A percentile compares a stretch with the other conserved stretches of the same genome.
These are phyloP conservation scores for Phrynosoma blainvillii DNA, from an alignment of 2,113 vertebrate genomes.

Conservation along the genomic window DNA sequence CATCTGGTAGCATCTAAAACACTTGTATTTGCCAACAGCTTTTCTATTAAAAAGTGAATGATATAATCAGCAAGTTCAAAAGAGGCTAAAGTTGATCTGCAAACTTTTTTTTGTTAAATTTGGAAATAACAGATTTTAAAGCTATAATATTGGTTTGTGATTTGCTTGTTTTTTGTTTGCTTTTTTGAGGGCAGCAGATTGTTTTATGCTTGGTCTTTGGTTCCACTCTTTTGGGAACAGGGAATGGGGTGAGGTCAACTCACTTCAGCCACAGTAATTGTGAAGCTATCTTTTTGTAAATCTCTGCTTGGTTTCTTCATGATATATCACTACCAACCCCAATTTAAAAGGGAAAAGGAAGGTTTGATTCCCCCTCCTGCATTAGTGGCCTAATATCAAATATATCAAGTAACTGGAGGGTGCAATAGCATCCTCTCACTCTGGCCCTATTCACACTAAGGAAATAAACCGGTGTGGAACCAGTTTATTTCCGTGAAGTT, in stretches of 20 bases:
- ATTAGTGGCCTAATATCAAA: background rate
- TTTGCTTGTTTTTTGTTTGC: background rate
- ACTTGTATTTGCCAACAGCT: background rate
- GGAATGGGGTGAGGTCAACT: constrained; percentile 11
- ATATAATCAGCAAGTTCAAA: background rate
- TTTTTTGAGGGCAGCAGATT: constrained; percentile 38
- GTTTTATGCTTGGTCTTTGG: constrained; percentile 48
- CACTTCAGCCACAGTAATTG: constrained; percentile 18
- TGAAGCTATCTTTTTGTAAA: constrained; percentile 1
- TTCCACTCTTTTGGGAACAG: constrained; percentile 38
- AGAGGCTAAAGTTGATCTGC: background rate
- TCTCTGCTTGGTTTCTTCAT: background rate
- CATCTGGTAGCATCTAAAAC: background rate
- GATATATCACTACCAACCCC: background rate
- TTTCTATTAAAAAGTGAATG: background rate
- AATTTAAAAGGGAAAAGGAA: background rate
- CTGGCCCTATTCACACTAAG: background rate
- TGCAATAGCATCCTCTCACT: constrained; percentile 1
- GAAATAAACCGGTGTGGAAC: no score
- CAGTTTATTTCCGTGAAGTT: no score
- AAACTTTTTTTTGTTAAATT: background rate
- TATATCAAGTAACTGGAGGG: background rate
- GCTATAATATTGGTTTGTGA: constrained; percentile 24
- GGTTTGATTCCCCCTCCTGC: background rate
- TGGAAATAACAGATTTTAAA: constrained; percentile 4